phyloP scores from a whole-genome alignment of 2,113 vertebrate genomes.

The Hydrolagus affinis region DNA sequence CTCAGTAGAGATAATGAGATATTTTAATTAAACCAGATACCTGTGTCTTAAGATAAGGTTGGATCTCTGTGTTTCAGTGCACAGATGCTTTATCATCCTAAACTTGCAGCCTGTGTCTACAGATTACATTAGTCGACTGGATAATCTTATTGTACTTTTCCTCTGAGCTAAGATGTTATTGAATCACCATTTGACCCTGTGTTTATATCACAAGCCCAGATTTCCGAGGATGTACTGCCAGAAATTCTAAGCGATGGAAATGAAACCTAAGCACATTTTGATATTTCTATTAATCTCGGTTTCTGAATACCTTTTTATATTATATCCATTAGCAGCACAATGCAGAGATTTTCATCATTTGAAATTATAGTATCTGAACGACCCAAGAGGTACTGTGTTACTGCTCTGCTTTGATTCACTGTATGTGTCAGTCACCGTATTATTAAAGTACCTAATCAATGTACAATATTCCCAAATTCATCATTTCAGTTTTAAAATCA shows the following conservation, averaged over 20 bases:
- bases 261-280: background rate
- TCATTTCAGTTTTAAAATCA: no score
- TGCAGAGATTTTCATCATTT: no score
- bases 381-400: no score
- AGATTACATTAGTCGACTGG: background rate
- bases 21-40: background rate
- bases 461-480: no score
- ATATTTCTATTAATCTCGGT: background rate
- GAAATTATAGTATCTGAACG: no score
- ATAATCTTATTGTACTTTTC: background rate
- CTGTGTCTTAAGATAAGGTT: background rate
- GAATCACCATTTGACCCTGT: background rate
- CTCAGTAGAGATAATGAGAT: background rate
- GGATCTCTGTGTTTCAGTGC: background rate
- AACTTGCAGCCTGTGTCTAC: background rate
- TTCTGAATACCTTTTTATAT: background rate
- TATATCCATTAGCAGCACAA: background rate
- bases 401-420: no score
- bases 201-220: background rate
- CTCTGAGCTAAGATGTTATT: no score
- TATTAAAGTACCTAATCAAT: no score
- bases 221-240: background rate
- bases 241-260: background rate
- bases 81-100: background rate
- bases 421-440: no score